phyloP scores from a whole-genome alignment of 2,888 invertebrate species.

The Anaspis maculata region DNA sequence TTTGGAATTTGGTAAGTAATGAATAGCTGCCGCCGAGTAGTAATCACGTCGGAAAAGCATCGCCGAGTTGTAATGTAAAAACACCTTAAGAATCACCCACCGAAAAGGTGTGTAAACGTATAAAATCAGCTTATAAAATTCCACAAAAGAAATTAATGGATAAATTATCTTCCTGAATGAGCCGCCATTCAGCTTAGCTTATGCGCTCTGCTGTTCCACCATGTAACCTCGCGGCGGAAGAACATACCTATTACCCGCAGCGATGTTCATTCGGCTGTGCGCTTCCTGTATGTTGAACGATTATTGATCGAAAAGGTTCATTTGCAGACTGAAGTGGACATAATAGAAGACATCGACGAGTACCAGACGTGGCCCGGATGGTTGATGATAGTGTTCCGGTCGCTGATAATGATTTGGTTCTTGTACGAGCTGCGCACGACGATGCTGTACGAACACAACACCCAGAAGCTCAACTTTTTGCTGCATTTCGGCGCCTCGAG shows the following conservation, averaged over 20 bases:
- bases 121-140: too few species aligned
- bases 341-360: constrained; percentile 92
- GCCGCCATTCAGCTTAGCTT: too few species aligned
- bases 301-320: too few species aligned
- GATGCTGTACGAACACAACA: constrained; percentile 72
- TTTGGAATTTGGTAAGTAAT: constrained; percentile 97
- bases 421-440: constrained; percentile 66
- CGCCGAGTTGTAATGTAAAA: constrained; percentile 1
- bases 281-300: too few species aligned
- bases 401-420: constrained; percentile 85
- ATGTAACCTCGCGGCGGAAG: too few species aligned
- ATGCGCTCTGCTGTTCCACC: too few species aligned
- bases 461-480: constrained; percentile 82
- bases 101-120: too few species aligned
- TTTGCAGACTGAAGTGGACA: constrained; percentile 86
- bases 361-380: constrained; percentile 98
- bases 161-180: too few species aligned
- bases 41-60: not conserved
- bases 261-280: too few species aligned
- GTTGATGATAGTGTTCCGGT: constrained; percentile 80
- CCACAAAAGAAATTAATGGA: too few species aligned
- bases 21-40: constrained; percentile 19
- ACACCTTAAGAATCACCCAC: too few species aligned
- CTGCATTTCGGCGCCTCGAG: constrained; percentile 96
- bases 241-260: too few species aligned